These are phyloP conservation scores for Crioceris asparagi DNA, from an alignment of 2,888 invertebrate genomes.

Conservation along the genomic window DNA sequence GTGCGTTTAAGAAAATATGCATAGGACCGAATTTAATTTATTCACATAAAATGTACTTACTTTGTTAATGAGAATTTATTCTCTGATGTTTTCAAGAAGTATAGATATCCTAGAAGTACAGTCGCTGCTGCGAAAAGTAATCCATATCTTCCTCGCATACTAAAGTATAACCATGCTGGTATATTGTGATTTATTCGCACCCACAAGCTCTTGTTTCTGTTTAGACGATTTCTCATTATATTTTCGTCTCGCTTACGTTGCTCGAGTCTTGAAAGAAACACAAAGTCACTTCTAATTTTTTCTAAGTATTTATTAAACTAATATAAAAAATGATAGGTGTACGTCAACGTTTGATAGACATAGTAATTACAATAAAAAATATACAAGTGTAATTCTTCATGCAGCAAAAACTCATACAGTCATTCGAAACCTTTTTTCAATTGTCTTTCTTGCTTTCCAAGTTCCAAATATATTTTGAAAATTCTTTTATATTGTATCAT, in stretches of 20 bases:
- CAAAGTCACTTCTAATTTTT: too few species aligned
- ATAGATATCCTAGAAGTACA: constrained; percentile 48
- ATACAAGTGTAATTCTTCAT: too few species aligned
- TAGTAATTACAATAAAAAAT: too few species aligned
- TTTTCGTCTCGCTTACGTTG: constrained; percentile 49
- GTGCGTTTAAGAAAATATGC: constrained; percentile 1
- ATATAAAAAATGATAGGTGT: too few species aligned
- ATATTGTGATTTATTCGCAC: constrained; percentile 32
- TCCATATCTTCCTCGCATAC: constrained; percentile 36
- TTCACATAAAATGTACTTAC: constrained; percentile 26
- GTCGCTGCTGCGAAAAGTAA: constrained; percentile 46
- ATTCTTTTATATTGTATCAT: too few species aligned
- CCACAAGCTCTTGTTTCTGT: constrained; percentile 33
- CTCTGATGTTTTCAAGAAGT: constrained; percentile 43
- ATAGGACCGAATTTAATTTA: too few species aligned
- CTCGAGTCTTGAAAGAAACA: constrained; percentile 43
- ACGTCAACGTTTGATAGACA: too few species aligned
- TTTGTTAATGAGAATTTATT: constrained; percentile 26
- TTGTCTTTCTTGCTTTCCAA: too few species aligned
- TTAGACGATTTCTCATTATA: constrained; percentile 39
- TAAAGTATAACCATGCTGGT: constrained; percentile 37
- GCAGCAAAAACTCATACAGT: too few species aligned
- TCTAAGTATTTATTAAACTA: too few species aligned
- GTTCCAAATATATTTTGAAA: too few species aligned
- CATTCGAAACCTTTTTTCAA: too few species aligned